Evolutionary conservation across 2,113 vertebrate species (phyloP).

Genomic region (Gnathochromis pfefferi): DNA sequence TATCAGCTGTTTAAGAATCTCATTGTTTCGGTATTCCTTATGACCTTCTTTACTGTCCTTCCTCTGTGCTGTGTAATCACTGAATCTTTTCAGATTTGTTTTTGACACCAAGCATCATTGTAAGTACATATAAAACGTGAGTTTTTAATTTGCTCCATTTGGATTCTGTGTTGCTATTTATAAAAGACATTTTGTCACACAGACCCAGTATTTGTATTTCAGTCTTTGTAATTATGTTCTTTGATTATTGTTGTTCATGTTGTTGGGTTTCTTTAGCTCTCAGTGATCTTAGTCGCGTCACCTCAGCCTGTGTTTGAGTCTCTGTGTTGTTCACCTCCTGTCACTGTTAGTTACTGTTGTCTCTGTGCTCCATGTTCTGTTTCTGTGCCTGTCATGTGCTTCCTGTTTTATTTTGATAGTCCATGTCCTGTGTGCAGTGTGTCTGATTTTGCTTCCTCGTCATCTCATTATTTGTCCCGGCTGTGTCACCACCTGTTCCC

Average conservation of each 20-base stretch:
- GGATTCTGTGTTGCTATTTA: fast-evolving
- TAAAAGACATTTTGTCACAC: neutral
- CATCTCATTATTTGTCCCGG: too few relatives aligned
- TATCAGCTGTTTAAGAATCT: neutral
- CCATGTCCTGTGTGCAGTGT: too few relatives aligned
- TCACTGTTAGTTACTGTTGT: too few relatives aligned
- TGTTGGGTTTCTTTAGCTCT: neutral
- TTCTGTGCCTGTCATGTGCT: too few relatives aligned
- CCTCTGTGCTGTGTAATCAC: neutral
- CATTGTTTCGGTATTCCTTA: neutral
- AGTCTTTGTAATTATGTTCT: neutral
- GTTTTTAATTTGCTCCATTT: too few relatives aligned
- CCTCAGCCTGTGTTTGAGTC: too few relatives aligned
- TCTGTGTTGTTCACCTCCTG: too few relatives aligned
- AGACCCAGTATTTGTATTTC: neutral
- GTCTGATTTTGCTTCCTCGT: too few relatives aligned
- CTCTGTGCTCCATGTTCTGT: too few relatives aligned
- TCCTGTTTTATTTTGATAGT: too few relatives aligned
- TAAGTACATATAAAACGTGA: too few relatives aligned
- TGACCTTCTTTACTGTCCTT: fast-evolving
- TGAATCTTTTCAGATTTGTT: slow-evolving; percentile 63
- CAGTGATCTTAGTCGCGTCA: neutral
- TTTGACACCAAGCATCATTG: slow-evolving; percentile 4
- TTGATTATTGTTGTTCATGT: neutral
- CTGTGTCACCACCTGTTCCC: too few relatives aligned